Percentiles rank a stretch among this genome's conserved stretches.
phyloP scores from a whole-genome alignment of 2,113 vertebrate genomes.

The Carlito syrichta region DNA sequence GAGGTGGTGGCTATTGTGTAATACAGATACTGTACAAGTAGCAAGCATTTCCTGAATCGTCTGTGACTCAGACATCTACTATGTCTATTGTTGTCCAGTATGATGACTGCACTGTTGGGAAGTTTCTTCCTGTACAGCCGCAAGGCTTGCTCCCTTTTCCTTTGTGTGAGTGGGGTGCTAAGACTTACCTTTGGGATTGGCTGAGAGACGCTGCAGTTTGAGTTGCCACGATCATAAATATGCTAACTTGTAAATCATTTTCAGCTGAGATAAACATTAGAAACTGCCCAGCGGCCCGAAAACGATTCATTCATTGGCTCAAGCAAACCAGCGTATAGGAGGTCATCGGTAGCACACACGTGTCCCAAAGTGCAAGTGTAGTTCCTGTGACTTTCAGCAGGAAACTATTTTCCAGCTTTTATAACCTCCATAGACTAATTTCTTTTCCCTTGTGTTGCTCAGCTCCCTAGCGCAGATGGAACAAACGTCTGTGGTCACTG shows the following conservation, averaged over 20 bases:
- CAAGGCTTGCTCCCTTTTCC: background rate
- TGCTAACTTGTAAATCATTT: background rate
- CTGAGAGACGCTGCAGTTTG: background rate
- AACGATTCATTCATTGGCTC: background rate
- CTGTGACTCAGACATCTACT: background rate
- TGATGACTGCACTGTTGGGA: background rate
- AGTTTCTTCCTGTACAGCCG: background rate
- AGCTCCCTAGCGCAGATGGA: slow-evolving; percentile 17
- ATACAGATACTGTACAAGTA: accelerated
- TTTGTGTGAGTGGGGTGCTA: background rate
- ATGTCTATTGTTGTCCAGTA: background rate
- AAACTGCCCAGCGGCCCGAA: background rate
- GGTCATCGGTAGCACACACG: background rate
- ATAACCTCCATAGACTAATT: background rate
- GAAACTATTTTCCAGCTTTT: slow-evolving; percentile 7
- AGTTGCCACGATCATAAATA: background rate
- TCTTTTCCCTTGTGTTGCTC: background rate
- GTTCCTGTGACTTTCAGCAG: background rate
- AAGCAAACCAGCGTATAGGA: background rate
- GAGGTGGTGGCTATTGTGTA: background rate
- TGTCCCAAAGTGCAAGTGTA: background rate
- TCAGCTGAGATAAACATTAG: slow-evolving; percentile 25
- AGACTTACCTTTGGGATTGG: background rate
- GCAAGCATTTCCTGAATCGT: background rate
- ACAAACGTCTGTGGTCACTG: background rate